phyloP scores from a whole-genome alignment of 2,113 vertebrate genomes.

The Solenodon paradoxus region DNA sequence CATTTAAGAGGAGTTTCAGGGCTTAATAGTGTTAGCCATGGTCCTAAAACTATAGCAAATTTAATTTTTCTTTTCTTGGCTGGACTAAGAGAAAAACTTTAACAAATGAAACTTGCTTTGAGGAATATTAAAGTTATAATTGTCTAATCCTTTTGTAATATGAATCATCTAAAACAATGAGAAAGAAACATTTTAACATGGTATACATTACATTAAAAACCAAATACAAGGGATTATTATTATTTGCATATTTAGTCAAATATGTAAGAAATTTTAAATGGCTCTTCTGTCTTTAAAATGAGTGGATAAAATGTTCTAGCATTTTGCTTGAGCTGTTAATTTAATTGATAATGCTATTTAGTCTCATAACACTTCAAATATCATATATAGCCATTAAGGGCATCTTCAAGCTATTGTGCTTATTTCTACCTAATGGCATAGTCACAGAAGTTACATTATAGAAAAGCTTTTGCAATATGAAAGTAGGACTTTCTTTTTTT shows the following conservation, averaged over 20 bases:
- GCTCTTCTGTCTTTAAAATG: not conserved
- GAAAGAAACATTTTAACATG: conserved; percentile 36
- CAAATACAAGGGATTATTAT: conserved; percentile 13
- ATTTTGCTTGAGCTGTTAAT: not conserved
- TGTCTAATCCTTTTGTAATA: not conserved
- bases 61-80: conserved; percentile 53
- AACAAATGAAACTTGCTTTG: conserved; percentile 52
- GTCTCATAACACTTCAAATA: not conserved
- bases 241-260: conserved; percentile 67
- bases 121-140: conserved; percentile 27
- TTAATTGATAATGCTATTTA: conserved; percentile 21
- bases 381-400: not conserved
- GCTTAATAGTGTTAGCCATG: conserved; percentile 54
- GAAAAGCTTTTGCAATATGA: not conserved
- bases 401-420: not conserved
- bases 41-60: conserved; percentile 60
- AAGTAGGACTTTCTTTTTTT: not conserved
- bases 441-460: not conserved
- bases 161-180: not conserved
- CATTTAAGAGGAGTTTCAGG: conserved; percentile 54
- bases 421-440: not conserved
- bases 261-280: conserved; percentile 58
- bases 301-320: not conserved
- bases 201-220: conserved; percentile 27
- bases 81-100: conserved; percentile 53